Evolutionary conservation across 2,113 vertebrate genomes (phyloP).

Genomic region (Calonectris borealis): DNA sequence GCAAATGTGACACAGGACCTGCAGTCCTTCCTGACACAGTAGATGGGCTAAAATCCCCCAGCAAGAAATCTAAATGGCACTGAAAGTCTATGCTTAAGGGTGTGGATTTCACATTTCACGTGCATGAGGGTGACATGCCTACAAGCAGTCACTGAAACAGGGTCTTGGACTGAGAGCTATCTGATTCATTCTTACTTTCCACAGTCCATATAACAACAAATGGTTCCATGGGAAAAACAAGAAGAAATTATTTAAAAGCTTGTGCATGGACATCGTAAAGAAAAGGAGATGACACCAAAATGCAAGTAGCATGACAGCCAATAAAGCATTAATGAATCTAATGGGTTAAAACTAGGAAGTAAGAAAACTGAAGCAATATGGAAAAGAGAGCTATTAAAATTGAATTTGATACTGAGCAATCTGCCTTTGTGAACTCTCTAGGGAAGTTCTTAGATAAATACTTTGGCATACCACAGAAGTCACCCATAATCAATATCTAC

Average conservation of each 20-base stretch:
- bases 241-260: background rate
- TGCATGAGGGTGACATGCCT: background rate
- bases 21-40: background rate
- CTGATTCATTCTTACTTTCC: background rate
- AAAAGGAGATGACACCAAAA: background rate
- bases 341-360: background rate
- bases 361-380: background rate
- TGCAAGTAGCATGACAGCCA: background rate
- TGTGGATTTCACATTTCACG: background rate
- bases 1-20: background rate
- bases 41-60: background rate
- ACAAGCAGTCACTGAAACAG: background rate
- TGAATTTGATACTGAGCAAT: background rate
- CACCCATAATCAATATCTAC: background rate
- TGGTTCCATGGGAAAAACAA: background rate
- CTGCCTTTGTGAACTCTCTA: background rate
- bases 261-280: background rate
- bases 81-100: background rate
- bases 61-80: background rate
- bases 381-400: background rate
- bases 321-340: background rate
- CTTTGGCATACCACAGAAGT: background rate
- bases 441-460: background rate
- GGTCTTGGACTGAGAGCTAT: background rate
- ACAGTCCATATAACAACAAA: background rate